Base-by-base conservation (phyloP, 2,797 vertebrate species). In the Takifugu rubripes region DNA sequence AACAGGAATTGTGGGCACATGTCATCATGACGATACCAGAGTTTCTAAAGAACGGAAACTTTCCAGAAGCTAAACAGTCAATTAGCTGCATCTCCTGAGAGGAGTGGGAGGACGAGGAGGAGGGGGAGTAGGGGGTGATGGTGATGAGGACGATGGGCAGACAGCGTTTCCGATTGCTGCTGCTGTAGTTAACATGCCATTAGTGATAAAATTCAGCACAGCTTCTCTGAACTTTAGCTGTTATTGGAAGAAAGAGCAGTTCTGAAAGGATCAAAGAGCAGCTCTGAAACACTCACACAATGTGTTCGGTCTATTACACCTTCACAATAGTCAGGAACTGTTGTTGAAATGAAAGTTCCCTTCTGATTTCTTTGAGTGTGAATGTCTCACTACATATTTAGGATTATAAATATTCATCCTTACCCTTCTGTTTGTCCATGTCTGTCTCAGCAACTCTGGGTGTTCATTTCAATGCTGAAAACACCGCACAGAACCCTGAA, bases 351-450 rank as follows among this genome's bases (percentile, higher is more conserved):
- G 21, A 21, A 21, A 21, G 21, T 21, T 21, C 21, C 21, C 21
- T 21, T 21, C 21, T 21, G 21, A 21, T 1, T 29, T 33, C 7
- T 33, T 2, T 9, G 7, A 33, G 10, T 1, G 31, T 33, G 31
- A 10, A 33, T 2, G 7, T 33, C 31, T 10, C 8, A 33, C 9
- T 1, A 10, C 5, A 5, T 6, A 10, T 33, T 21, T 21, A 21
- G 21, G 21, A 21, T 21, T 21, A 21, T 21, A 21, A 21, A 21
- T 21, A 21, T 21, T 21, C 8, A 7, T n/a, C 46, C 0, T 42
- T 85, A 90, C 89, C 90, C 89, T 88, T 90, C 74, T 91, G 88
- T 83, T 87, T 90, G 80, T 91, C 90, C 90, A 91, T 91, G 52
- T 57, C 8, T n/a, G 44, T 43, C 48, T 79, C 77, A 82, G 54